Evolutionary conservation across 2,113 vertebrate genomes (phyloP), one percentile per base, ranked within the genome.

Genomic region (Thalassoma bifasciatum): DNA sequence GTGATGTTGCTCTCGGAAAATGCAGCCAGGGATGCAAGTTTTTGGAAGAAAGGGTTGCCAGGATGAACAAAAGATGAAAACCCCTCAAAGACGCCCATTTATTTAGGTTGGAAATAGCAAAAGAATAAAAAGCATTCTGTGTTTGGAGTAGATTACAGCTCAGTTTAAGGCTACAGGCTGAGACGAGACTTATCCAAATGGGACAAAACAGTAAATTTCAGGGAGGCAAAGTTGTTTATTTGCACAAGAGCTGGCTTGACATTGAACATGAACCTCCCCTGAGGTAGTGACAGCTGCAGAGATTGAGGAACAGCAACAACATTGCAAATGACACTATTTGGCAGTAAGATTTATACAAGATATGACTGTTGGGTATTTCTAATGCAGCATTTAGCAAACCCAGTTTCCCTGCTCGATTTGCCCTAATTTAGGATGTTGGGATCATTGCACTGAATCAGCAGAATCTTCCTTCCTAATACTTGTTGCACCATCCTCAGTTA

Each of bases 401-500:
- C 38, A 59, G 12, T 54, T 46, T 72, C 53, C 34, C 21, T 37
- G 10, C 10, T 21, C n/a, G 59, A 71, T 53, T 46, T 46, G n/a
- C 51, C 47, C 53, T 16, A 52, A 22, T 60, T 66, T 46, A 30
- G 53, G 22, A 54, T 23, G 26, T 13, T 42, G 47, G 53, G 70
- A 34, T 86, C 59, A 42, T 6, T 36, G 36, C 60, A 74, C 54
- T 77, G 42, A 66, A 59, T 73, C 38, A 66, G 63, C 53, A 61
- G 40, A 46, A 19, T 10, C 10, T 38, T 47, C 40, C 44, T 44
- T 44, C 14, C 57, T 73, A 17, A 67, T 26, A 36, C 17, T 49
- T 56, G n/a, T 72, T 73, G n/a, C 53, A 44, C 72, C 63, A 77
- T 56, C 52, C 44, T 73, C 44, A 72, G 61, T 79, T 60, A 60